Conservation (phyloP, 1,140 invertebrate species). For the Bombyx mandarina region DNA sequence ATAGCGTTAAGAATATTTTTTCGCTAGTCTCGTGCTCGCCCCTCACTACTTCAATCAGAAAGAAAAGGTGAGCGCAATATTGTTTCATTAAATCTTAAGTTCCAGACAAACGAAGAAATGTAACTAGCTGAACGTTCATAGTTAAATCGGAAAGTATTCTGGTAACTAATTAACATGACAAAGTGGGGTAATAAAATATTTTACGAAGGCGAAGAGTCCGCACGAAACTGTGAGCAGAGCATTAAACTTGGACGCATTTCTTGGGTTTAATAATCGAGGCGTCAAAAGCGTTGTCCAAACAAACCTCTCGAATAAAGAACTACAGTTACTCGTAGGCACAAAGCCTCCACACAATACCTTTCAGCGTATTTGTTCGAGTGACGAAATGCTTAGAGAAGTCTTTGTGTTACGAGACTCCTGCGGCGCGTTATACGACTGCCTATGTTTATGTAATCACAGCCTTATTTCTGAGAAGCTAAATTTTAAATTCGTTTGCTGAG, state of each 20-base stretch:
- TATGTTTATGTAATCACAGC: constrained; percentile 10
- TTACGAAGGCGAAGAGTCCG: background rate
- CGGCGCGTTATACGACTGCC: constrained; percentile 15
- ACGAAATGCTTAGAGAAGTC: constrained; percentile 35
- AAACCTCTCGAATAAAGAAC: constrained; percentile 27
- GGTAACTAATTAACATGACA: too few species aligned
- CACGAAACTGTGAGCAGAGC: constrained; percentile 8
- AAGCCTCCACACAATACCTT: constrained; percentile 31
- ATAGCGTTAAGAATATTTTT: too few species aligned
- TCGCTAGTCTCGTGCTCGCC: too few species aligned
- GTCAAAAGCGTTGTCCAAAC: constrained; percentile 37
- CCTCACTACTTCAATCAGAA: too few species aligned
- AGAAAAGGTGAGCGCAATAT: too few species aligned
- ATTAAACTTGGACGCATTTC: background rate
- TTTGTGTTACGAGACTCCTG: constrained; percentile 31
- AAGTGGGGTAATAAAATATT: background rate
- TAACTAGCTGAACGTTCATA: too few species aligned
- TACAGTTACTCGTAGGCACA: constrained; percentile 33
- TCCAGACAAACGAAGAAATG: too few species aligned
- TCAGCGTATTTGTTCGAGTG: constrained; percentile 37
- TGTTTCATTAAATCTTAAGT: too few species aligned
- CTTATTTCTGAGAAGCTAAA: constrained; percentile 5
- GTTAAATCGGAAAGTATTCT: too few species aligned
- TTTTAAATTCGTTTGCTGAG: background rate
- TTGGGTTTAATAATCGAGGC: constrained; percentile 33